These are phyloP conservation scores for Mus spicilegus DNA, from an alignment of 2,113 vertebrate species.

Conservation along the genomic window DNA sequence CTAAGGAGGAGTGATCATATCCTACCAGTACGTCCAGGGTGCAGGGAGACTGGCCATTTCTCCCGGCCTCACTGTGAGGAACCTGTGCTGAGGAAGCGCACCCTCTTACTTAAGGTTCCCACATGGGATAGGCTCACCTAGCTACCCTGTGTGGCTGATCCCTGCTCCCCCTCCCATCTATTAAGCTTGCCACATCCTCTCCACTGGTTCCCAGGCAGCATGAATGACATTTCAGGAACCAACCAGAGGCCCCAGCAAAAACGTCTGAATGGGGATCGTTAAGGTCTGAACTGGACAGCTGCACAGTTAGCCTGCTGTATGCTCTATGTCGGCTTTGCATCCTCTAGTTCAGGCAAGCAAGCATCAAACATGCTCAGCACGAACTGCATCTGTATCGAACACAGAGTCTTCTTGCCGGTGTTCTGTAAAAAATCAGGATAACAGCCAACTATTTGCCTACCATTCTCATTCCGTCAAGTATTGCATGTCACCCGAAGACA, in stretches of 20 bases:
- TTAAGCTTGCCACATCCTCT: neutral
- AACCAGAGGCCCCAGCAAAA: neutral
- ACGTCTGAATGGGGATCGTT: neutral
- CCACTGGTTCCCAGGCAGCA: neutral
- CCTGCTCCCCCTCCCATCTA: neutral
- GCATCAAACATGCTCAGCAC: neutral
- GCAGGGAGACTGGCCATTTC: neutral
- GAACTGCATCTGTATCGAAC: neutral
- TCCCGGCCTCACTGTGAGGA: neutral
- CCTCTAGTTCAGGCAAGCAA: neutral
- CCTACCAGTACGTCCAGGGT: neutral
- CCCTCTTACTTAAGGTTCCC: neutral
- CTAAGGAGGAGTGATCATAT: neutral
- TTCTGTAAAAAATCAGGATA: neutral
- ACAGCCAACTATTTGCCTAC: neutral
- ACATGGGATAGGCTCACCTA: neutral
- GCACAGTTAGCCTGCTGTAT: neutral
- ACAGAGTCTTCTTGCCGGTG: neutral
- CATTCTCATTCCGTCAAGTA: neutral
- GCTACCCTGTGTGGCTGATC: rapidly evolving
- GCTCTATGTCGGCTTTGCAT: neutral
- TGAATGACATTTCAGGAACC: neutral
- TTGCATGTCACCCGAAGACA: neutral
- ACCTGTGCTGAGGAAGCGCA: no score
- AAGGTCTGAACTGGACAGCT: neutral